Conservation (phyloP, 2,113 vertebrate genomes). For the Solenodon paradoxus region DNA sequence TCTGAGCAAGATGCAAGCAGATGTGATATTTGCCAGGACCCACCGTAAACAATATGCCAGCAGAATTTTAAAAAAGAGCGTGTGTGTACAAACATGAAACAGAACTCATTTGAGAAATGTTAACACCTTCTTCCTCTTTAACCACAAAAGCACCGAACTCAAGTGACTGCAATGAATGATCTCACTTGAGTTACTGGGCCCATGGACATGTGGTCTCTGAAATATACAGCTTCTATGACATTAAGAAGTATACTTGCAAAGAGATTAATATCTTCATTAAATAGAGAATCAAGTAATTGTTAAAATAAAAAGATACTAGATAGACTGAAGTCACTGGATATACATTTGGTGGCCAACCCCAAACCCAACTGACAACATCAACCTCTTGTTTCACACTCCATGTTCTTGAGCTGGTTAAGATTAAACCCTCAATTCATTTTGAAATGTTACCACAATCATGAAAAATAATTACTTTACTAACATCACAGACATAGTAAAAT, state of each 20-base stretch:
- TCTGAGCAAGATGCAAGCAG: conserved; percentile 85
- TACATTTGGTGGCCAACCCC: not conserved
- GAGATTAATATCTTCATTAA: not conserved
- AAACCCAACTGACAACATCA: not conserved
- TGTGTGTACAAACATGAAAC: conserved; percentile 86
- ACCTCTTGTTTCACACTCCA: not conserved
- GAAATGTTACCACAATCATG: conserved; percentile 8
- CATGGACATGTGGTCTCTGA: not conserved
- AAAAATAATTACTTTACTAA: not conserved
- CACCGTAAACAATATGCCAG: conserved; percentile 87
- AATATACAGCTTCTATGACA: not conserved
- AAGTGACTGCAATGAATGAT: not conserved
- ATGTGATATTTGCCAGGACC: conserved; percentile 86
- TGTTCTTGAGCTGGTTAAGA: not conserved
- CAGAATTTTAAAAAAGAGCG: conserved; percentile 86
- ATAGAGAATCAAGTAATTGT: not conserved
- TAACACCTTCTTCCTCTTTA: conserved; percentile 69
- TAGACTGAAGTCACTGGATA: not conserved
- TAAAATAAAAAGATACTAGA: conserved; percentile 25
- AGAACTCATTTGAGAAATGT: conserved; percentile 75
- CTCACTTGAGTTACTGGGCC: not conserved
- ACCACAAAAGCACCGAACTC: conserved; percentile 39
- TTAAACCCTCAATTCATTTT: not conserved
- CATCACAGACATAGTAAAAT: not conserved
- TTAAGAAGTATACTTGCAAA: conserved; percentile 2